Conservation (phyloP, 2,888 invertebrate genomes). For the Acronicta aceris region DNA sequence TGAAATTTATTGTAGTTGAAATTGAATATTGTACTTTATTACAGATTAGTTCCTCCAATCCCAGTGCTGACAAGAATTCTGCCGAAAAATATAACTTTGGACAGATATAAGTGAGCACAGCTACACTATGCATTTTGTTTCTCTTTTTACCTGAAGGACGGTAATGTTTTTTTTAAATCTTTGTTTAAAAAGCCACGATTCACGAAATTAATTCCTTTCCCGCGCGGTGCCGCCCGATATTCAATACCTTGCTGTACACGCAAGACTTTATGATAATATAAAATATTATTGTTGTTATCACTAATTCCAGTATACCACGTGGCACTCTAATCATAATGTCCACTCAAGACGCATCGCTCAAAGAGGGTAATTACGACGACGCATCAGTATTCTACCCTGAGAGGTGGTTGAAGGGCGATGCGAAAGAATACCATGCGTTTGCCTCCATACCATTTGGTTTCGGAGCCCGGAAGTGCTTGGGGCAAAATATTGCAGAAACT, state of each 20-base stretch:
- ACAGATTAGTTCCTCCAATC: slow-evolving; percentile 90
- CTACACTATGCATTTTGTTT: not conserved
- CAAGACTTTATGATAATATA: too few species aligned
- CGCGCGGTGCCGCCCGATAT: too few species aligned
- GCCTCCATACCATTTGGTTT: slow-evolving; percentile 91
- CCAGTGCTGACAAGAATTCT: slow-evolving; percentile 90
- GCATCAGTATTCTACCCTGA: slow-evolving; percentile 90
- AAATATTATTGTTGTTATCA: not conserved
- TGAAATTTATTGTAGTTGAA: too few species aligned
- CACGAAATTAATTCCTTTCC: too few species aligned
- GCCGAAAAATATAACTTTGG: slow-evolving; percentile 89
- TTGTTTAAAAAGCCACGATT: too few species aligned
- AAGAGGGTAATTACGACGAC: slow-evolving; percentile 91
- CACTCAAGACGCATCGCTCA: slow-evolving; percentile 89
- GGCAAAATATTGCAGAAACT: slow-evolving; percentile 90
- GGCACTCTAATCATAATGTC: slow-evolving; percentile 91
- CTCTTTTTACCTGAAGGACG: not conserved
- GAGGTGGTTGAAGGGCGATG: slow-evolving; percentile 87
- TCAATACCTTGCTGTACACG: too few species aligned
- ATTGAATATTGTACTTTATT: slow-evolving; percentile 12
- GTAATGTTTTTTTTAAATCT: not conserved
- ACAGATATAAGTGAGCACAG: slow-evolving; percentile 88
- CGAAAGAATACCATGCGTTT: slow-evolving; percentile 83
- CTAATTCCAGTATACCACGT: slow-evolving; percentile 80
- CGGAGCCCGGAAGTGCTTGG: slow-evolving; percentile 90